Percentiles rank a stretch among this genome's conserved stretches.
Conservation (phyloP, 2,888 invertebrate species). For the Liposcelis brunnea region DNA sequence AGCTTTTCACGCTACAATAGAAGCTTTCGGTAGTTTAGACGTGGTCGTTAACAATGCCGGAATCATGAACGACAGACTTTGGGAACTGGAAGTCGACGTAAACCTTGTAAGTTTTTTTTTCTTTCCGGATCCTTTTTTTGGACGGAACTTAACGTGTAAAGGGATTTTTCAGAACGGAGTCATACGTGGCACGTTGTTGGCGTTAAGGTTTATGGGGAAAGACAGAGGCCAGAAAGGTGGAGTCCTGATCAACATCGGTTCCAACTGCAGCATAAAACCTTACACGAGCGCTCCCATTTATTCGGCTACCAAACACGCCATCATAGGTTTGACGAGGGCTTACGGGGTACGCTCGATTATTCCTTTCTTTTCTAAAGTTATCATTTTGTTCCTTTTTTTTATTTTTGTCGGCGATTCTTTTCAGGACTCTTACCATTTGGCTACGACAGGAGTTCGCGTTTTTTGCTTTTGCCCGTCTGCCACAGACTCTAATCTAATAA, state of each 20-base stretch:
- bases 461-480: constrained; percentile 53
- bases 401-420: constrained; percentile 1
- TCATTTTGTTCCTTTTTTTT: background rate
- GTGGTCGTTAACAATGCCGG: constrained; percentile 21
- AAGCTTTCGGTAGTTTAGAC: constrained; percentile 27
- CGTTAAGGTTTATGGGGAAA: constrained; percentile 55
- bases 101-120: constrained; percentile 27
- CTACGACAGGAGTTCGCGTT: constrained; percentile 50
- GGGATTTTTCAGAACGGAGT: constrained; percentile 46
- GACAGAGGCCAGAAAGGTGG: constrained; percentile 61
- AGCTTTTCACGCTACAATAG: constrained; percentile 53
- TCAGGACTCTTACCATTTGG: constrained; percentile 55
- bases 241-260: constrained; percentile 58
- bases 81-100: constrained; percentile 25
- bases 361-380: background rate
- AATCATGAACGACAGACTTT: constrained; percentile 24
- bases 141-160: no score
- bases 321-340: constrained; percentile 52
- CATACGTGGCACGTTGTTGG: constrained; percentile 54
- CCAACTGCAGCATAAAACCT: constrained; percentile 48
- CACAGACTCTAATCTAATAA: constrained; percentile 42
- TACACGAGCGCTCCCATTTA: constrained; percentile 58
- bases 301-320: constrained; percentile 59
- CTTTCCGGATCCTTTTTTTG: constrained; percentile 1
- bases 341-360: constrained; percentile 51